Conservation (phyloP, 1,140 invertebrate species). For the Bombus sibiricus region DNA sequence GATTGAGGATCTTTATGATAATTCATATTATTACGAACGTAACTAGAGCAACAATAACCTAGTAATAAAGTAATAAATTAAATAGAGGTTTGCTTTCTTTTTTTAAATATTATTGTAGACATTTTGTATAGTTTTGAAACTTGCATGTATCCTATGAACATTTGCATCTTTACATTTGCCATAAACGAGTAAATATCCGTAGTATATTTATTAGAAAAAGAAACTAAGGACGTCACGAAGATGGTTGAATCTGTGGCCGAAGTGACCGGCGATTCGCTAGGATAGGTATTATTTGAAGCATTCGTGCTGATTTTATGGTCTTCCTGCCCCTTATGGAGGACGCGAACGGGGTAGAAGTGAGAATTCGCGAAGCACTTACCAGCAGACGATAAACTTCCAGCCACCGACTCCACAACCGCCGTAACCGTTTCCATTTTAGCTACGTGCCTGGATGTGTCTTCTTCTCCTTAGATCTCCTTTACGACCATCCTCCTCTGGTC, state of each 20-base stretch:
- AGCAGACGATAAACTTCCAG: slow-evolving; percentile 72
- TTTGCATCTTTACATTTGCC: not conserved
- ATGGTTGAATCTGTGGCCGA: not conserved
- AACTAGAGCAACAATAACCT: too few species aligned
- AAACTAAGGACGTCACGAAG: too few species aligned
- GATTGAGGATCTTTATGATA: too few species aligned
- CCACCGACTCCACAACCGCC: slow-evolving; percentile 58
- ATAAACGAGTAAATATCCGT: not conserved
- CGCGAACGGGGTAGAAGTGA: slow-evolving; percentile 55
- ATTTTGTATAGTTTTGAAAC: not conserved
- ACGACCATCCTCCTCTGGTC: slow-evolving; percentile 46
- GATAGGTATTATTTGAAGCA: slow-evolving; percentile 59
- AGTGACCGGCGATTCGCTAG: not conserved
- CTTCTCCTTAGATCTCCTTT: slow-evolving; percentile 60
- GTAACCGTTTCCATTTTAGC: slow-evolving; percentile 68
- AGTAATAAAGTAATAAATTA: too few species aligned
- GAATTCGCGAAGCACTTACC: slow-evolving; percentile 75
- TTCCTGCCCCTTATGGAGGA: slow-evolving; percentile 3
- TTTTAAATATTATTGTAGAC: not conserved
- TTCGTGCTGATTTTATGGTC: slow-evolving; percentile 68
- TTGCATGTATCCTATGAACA: too few species aligned
- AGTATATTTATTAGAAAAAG: not conserved
- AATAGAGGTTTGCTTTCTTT: too few species aligned
- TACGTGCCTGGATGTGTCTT: slow-evolving; percentile 58
- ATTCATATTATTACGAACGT: too few species aligned